phyloP scores from a whole-genome alignment of 2,888 invertebrate species.

The Himalopsyche japonica region DNA sequence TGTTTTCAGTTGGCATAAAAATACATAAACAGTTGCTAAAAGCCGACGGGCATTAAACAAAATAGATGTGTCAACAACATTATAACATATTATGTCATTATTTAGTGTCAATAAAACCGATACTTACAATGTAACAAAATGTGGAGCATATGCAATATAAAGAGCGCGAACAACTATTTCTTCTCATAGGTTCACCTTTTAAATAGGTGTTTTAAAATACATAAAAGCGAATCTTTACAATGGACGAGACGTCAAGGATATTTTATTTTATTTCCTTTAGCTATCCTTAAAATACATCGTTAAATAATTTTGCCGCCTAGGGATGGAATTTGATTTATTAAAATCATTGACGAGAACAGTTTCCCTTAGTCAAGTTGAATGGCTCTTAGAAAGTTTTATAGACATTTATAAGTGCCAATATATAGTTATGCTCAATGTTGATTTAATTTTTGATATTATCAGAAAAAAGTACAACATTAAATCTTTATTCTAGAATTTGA shows the following conservation, averaged over 20 bases:
- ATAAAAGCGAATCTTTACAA: conserved; percentile 30
- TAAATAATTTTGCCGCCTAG: not conserved
- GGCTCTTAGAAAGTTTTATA: no score
- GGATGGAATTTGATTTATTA: not conserved
- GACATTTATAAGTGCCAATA: no score
- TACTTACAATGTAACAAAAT: conserved; percentile 22
- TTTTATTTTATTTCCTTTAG: not conserved
- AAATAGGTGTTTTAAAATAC: conserved; percentile 32
- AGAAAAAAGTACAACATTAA: no score
- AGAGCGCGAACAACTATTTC: conserved; percentile 9
- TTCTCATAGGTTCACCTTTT: conserved; percentile 9
- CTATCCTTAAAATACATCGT: not conserved
- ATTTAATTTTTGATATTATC: no score
- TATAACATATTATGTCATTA: conserved; percentile 27
- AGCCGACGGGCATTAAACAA: conserved; percentile 4
- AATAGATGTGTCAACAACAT: conserved; percentile 28
- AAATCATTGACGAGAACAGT: no score
- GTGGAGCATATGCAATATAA: conserved; percentile 12
- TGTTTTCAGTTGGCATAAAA: not conserved
- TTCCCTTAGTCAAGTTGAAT: no score
- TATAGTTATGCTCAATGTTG: no score
- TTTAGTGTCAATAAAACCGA: conserved; percentile 34
- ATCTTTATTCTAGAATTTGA: no score
- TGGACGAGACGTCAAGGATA: not conserved
- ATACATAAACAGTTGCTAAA: conserved; percentile 17